Evolutionary conservation across 2,888 invertebrate species (phyloP), one percentile per base, ranked within the genome.

Genomic region (Noctua comes): DNA sequence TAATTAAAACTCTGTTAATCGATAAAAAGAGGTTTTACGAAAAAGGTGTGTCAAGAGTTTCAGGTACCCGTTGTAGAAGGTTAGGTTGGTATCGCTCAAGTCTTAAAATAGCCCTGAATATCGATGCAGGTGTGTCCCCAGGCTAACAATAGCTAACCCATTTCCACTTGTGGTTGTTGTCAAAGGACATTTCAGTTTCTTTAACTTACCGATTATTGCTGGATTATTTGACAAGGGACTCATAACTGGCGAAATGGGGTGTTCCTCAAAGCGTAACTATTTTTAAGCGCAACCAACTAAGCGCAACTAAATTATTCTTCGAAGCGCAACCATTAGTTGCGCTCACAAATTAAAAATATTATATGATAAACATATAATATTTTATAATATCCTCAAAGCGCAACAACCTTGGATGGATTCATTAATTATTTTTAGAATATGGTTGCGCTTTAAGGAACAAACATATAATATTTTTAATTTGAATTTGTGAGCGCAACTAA

Each of bases 91-190:
- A 46, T 51, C 51, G 74, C 36, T 70, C 43, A 46, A 48, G 16
- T 31, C 64, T 76, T 69, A 79, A 82, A 76, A 79, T 85, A 85
- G 71, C 59, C 8, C 11, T 68, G 64, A 76, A 66, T 86, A 79
- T 82, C 76, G 77, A 80, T 79, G 40, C 64, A 73, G 68, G 69
- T 73, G 36, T 62, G 36, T 62, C 70, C 71, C 31, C 57, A 46
- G 51, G 31, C 80, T 80, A 80, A 85, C 48, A 80, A 84, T 85
- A 85, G 46, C 70, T 73, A 72, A 73, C 84, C 84, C 74, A 76
- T 66, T 83, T 88, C 73, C 69, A 51, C 68, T 40, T 36, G 51
- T 27, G 66, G 65, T 40, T 48, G 48, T 54, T 62, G 36, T 76
- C 16, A 57, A 59, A 46, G 54, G 16, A 73, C 5, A 18, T 54